phyloP scores from a whole-genome alignment of 2,797 vertebrate species.

The Pseudochaenichthys georgianus region DNA sequence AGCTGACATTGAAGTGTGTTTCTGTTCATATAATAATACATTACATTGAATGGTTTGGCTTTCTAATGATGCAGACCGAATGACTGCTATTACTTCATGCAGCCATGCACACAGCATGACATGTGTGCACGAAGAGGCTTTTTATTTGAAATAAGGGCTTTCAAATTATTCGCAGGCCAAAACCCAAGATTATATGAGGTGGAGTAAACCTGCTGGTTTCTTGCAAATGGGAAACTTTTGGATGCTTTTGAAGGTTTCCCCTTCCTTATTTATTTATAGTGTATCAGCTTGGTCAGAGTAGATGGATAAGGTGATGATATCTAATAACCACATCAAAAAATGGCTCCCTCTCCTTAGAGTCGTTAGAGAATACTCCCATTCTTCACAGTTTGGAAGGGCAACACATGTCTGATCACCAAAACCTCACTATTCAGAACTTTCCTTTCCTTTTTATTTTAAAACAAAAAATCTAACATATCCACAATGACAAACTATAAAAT shows the following conservation, averaged over 20 bases:
- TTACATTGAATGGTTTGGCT: conserved; percentile 61
- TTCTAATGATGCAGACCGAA: conserved; percentile 82
- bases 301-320: conserved; percentile 75
- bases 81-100: conserved; percentile 77
- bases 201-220: conserved; percentile 88
- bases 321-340: conserved; percentile 76
- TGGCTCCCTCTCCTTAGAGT: conserved; percentile 58
- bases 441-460: conserved; percentile 17
- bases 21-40: conserved; percentile 68
- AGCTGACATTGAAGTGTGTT: conserved; percentile 45
- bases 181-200: conserved; percentile 91
- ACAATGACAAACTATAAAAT: conserved; percentile 40
- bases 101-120: conserved; percentile 69
- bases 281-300: conserved; percentile 78
- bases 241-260: conserved; percentile 85
- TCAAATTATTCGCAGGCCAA: conserved; percentile 86
- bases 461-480: conserved; percentile 57
- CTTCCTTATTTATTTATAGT: conserved; percentile 87
- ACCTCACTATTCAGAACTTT: conserved; percentile 22
- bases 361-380: conserved; percentile 54
- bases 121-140: conserved; percentile 69
- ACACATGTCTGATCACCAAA: conserved; percentile 41
- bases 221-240: conserved; percentile 84
- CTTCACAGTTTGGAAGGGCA: conserved; percentile 50
- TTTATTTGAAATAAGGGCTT: conserved; percentile 86